These are phyloP conservation scores for Lepidurus apus DNA, from an alignment of 1,140 invertebrate species.

Conservation along the genomic window DNA sequence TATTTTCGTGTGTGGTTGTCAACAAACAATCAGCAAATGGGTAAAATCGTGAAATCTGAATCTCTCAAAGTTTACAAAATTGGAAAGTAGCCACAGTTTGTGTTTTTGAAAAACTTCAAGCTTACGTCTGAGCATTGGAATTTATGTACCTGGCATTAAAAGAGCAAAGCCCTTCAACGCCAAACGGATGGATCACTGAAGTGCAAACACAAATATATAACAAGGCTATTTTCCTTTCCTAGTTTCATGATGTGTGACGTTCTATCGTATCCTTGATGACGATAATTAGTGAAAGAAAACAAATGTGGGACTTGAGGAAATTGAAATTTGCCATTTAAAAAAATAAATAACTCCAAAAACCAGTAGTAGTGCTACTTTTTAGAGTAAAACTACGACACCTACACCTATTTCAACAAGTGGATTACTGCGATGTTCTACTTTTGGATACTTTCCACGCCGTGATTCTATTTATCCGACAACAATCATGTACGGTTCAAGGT, in stretches of 20 bases:
- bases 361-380: background rate
- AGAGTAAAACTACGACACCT: background rate
- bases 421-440: constrained; percentile 14
- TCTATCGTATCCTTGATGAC: background rate
- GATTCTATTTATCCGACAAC: background rate
- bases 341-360: no score
- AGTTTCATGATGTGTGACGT: background rate
- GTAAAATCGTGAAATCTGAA: background rate
- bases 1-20: background rate
- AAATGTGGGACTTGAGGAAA: background rate
- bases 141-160: no score
- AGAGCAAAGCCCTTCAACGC: background rate
- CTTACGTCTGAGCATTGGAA: no score
- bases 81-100: no score
- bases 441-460: background rate
- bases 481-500: constrained; percentile 14
- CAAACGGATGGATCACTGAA: background rate
- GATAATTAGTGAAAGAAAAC: constrained; percentile 12
- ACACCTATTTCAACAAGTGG: constrained; percentile 1
- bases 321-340: no score
- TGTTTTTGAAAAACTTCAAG: no score
- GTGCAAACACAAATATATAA: background rate
- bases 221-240: background rate
- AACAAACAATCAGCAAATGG: background rate
- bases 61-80: no score